Evolutionary conservation across 1,140 invertebrate genomes (phyloP), one percentile per base, ranked within the genome.

Genomic region (Cepaea nemoralis): DNA sequence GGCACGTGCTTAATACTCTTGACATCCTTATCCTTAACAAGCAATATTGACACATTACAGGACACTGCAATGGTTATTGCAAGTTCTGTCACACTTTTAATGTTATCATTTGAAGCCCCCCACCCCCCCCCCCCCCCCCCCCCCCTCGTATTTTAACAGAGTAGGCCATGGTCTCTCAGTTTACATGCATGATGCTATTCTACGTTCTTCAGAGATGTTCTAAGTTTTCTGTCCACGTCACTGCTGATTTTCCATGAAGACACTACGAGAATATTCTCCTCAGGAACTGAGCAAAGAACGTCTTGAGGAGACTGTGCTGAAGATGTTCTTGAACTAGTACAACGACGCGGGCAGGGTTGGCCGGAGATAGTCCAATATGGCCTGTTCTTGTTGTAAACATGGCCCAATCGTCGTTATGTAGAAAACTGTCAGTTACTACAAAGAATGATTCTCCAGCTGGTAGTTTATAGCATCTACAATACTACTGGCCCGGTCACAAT

Each of bases 381-480:
- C 42, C 71, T 14, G 40, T 33, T 14, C 71, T 48, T 2, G 31
- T 48, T 22, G 71, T 77, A 39, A 77, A 77, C 75, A 35, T n/a
- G 5, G 42, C 35, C 75, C 75, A 77, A 1, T 77, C 59, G 35
- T 77, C 75, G 10, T 55, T n/a, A 3, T 1, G n/a, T 16, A 77
- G 19, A 42, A 77, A 77, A 12, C 12, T 66, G 5, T 77, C 75
- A 39, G 19, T 77, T n/a, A 63, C 22, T 5, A 77, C 75, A 48
- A 35, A 77, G 75, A 3, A 77, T 16, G 6, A 77, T 42, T 45
- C 75, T 55, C 75, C 75, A 77, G 35, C 75, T 77, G 75, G 0
- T 12, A 33, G n/a, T 63, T 77, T 3, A 77, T 77, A 22, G 75
- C 75, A 35, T 63, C 75, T 6, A 77, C 39, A 59, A 77, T 63